A percentile compares a stretch with the other conserved stretches of the same genome.
Conservation (phyloP, 2,113 vertebrate species). For the Festucalex cinctus region DNA sequence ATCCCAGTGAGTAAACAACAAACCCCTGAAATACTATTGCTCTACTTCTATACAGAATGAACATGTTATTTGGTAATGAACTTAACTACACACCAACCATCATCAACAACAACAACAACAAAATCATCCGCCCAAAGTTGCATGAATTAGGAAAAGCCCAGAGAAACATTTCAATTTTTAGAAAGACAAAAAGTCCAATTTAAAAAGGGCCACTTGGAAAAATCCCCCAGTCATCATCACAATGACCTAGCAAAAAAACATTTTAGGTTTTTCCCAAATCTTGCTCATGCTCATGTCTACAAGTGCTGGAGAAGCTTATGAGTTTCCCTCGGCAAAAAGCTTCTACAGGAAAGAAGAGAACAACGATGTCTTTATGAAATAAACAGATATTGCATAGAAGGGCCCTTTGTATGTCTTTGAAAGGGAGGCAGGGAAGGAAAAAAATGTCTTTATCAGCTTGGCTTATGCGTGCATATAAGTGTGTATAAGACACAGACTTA, state of each 20-base stretch:
- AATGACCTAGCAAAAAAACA: constrained; percentile 2
- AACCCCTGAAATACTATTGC: constrained; percentile 39
- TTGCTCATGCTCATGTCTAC: constrained; percentile 15
- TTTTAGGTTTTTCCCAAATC: constrained; percentile 22
- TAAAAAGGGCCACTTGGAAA: constrained; percentile 2
- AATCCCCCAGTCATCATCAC: constrained; percentile 12
- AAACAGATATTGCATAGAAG: constrained; percentile 43
- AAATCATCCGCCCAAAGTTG: neutral
- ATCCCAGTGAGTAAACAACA: constrained; percentile 54
- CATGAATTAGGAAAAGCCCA: too few species aligned
- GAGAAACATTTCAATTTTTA: neutral
- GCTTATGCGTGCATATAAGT: constrained; percentile 13
- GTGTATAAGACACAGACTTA: constrained; percentile 25
- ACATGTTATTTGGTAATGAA: neutral
- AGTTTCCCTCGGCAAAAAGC: constrained; percentile 36
- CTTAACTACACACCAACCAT: neutral
- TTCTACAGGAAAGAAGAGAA: constrained; percentile 35
- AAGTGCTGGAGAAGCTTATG: constrained; percentile 31
- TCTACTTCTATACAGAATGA: constrained; percentile 22
- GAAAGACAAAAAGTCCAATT: neutral
- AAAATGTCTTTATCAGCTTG: constrained; percentile 65
- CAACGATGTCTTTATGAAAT: constrained; percentile 38
- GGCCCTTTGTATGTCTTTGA: constrained; percentile 68
- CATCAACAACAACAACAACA: neutral
- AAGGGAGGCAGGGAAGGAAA: constrained; percentile 57